Evolutionary conservation across 2,888 invertebrate genomes (phyloP).

Genomic region (Heliconius cydno): DNA sequence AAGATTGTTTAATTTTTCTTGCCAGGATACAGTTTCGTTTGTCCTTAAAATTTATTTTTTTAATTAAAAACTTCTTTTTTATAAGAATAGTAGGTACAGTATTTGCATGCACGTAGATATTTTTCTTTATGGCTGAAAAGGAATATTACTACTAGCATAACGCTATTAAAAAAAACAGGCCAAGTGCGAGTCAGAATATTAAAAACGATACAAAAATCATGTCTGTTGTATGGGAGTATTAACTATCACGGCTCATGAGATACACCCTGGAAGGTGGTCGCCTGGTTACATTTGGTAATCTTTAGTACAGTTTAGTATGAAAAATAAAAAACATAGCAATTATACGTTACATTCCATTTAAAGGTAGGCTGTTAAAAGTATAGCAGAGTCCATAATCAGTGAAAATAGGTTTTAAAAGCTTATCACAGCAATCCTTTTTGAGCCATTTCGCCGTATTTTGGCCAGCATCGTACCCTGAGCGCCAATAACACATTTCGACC

Average conservation of each 20-base stretch:
- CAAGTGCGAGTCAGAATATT: too few species aligned
- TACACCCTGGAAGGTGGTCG: too few species aligned
- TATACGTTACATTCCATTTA: constrained; percentile 68
- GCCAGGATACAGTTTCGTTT: constrained; percentile 70
- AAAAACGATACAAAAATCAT: too few species aligned
- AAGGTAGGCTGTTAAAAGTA: constrained; percentile 74
- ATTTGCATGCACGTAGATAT: too few species aligned
- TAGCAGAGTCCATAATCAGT: constrained; percentile 77
- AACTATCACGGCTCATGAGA: too few species aligned
- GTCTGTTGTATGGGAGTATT: too few species aligned
- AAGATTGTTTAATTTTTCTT: constrained; percentile 59
- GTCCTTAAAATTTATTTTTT: constrained; percentile 56
- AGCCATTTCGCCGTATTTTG: constrained; percentile 54
- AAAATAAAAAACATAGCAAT: not conserved
- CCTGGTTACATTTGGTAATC: too few species aligned
- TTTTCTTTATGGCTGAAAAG: too few species aligned
- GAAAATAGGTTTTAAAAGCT: constrained; percentile 69
- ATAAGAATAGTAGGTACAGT: too few species aligned
- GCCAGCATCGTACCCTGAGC: constrained; percentile 57
- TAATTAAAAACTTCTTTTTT: too few species aligned
- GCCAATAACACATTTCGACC: constrained; percentile 76
- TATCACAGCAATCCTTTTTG: constrained; percentile 68
- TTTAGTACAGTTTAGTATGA: not conserved
- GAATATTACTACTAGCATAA: too few species aligned
- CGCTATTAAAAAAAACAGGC: too few species aligned